phyloP scores from a whole-genome alignment of 2,797 vertebrate genomes.

The Hemitrygon akajei region DNA sequence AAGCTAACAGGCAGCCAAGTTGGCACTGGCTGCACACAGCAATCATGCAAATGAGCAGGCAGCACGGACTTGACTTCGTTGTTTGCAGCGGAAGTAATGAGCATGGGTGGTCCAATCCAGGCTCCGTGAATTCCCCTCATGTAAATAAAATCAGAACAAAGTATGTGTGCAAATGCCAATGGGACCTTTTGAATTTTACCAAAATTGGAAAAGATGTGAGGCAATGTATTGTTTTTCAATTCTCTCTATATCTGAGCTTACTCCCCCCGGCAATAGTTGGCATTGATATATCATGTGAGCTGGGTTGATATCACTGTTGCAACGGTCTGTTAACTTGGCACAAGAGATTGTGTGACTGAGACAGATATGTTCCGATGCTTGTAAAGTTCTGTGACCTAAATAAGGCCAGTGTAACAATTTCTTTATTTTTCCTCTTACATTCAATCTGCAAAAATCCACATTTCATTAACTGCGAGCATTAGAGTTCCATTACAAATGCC shows the following conservation, averaged over 20 bases:
- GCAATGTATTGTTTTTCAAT: background rate
- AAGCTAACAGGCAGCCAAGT: no score
- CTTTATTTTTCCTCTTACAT: background rate
- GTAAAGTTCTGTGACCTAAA: background rate
- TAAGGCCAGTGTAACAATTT: slow-evolving; percentile 1
- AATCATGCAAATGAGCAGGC: no score
- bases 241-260: background rate
- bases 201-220: background rate
- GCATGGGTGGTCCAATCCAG: no score
- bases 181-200: background rate
- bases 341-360: background rate
- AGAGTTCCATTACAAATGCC: background rate
- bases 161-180: background rate
- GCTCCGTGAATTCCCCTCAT: background rate
- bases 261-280: background rate
- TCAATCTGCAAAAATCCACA: background rate
- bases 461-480: background rate
- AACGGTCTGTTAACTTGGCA: background rate
- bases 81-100: no score
- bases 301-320: background rate
- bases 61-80: no score
- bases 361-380: background rate
- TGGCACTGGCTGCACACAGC: no score
- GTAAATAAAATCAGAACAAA: background rate
- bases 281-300: background rate